Conservation (phyloP, 2,113 vertebrate species). For the Puma concolor region DNA sequence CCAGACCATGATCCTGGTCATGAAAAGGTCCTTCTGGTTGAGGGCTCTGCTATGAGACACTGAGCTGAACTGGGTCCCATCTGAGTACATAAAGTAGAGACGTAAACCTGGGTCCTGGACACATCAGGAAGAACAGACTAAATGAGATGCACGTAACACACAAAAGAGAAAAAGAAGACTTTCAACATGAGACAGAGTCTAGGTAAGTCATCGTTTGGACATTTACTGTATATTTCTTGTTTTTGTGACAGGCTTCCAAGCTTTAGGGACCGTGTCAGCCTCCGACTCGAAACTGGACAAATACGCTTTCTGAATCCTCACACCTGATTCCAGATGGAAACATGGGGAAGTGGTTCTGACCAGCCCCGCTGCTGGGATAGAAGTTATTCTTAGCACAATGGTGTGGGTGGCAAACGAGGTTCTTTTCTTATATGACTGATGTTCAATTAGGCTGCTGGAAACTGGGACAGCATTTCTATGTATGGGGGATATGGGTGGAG, state of each 20-base stretch:
- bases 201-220: not conserved
- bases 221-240: constrained; percentile 1
- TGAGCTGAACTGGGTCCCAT: not conserved
- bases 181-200: not conserved
- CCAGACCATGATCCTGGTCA: not conserved
- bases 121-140: not conserved
- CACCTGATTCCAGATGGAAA: constrained; percentile 26
- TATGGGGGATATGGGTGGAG: not conserved
- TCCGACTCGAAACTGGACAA: constrained; percentile 29
- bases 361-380: constrained; percentile 11
- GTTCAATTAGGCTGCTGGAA: constrained; percentile 70
- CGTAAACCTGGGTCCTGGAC: not conserved
- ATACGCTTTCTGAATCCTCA: constrained; percentile 64
- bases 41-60: not conserved
- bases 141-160: not conserved
- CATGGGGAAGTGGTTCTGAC: constrained; percentile 2
- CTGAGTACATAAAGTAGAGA: not conserved
- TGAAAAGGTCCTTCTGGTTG: not conserved
- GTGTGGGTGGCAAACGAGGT: not conserved
- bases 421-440: constrained; percentile 41
- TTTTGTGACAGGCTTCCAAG: constrained; percentile 44
- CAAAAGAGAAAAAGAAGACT: not conserved
- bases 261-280: not conserved
- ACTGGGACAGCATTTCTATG: constrained; percentile 62
- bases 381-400: constrained; percentile 49